Base-by-base conservation (phyloP, 2,888 invertebrate genomes). In the Tetropium fuscum region DNA sequence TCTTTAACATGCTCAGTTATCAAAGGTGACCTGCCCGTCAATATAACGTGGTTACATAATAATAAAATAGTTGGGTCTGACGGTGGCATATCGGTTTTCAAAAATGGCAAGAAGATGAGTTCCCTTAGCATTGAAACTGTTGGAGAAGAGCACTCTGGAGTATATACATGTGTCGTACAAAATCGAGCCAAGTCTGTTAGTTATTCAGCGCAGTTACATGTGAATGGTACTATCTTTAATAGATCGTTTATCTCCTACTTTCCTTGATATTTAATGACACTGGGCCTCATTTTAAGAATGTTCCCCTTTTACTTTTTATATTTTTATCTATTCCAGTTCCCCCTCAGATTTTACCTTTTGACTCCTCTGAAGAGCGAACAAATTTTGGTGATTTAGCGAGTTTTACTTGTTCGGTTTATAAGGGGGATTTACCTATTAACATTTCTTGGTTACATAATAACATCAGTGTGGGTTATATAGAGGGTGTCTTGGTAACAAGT, bases 281-380 rank as follows among this genome's bases (percentile, higher is more conserved):
- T 34, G 34, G 34, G 34, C 34, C 34, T 34, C 34, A 34, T 13
- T 8, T 34, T 34, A 15, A 13, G 13, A 34, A 3, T 7, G 15
- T 11, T 10, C 11, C 13, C 5, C 15, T 8, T 27, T 2, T 8
- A 2, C n/a, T 11, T 13, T 53, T 38, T 43, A 22, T 20, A 8
- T 16, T 11, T 20, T 30, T 53, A 11, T 10, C 11, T 22, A 53
- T 73, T 73, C 34, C 64, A 93, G 92, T 92, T 81, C 87, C 90
- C 74, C 92, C 93, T 65, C 91, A 92, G 86, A 90, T 93, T 74
- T 87, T 88, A 73, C 88, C 90, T 64, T 93, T 92, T 75, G 87
- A 88, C 75, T 92, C 92, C 77, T 91, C 91, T 63, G 90, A 90
- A 60, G 90, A 90, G 69, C 84, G 87, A 53, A 83, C 87, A 51